phyloP scores from a whole-genome alignment of 2,797 vertebrate species.

The Neostethus bicornis region DNA sequence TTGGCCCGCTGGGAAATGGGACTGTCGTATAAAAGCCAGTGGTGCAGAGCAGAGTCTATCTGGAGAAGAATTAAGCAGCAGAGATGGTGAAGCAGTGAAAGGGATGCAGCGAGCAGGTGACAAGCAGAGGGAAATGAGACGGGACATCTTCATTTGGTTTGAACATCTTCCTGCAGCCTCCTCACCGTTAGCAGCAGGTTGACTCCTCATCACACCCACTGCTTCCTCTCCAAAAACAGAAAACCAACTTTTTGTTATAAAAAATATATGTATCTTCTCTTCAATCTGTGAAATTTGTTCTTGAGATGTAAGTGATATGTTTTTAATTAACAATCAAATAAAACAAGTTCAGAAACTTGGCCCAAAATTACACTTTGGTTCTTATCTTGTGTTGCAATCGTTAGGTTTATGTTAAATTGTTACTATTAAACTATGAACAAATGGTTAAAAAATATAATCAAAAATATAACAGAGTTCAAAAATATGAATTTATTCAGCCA shows the following conservation, averaged over 20 bases:
- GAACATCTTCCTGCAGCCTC: slow-evolving; percentile 56
- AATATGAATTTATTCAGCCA: too few relatives aligned
- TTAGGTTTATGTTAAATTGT: too few relatives aligned
- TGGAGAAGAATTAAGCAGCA: slow-evolving; percentile 33
- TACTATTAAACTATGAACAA: too few relatives aligned
- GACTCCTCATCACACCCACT: too few relatives aligned
- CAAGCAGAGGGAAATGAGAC: slow-evolving; percentile 52
- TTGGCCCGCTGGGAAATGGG: slow-evolving; percentile 62
- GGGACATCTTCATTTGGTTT: slow-evolving; percentile 69
- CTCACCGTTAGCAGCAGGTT: slow-evolving; percentile 44
- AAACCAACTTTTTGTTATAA: slow-evolving; percentile 56
- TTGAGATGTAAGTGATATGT: slow-evolving; percentile 27
- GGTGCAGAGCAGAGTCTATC: slow-evolving; percentile 48
- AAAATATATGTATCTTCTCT: slow-evolving; percentile 59
- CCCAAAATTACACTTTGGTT: not conserved
- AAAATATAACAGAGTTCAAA: too few relatives aligned
- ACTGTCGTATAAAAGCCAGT: slow-evolving; percentile 69
- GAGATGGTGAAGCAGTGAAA: slow-evolving; percentile 4
- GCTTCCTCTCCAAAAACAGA: slow-evolving; percentile 55
- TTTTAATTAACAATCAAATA: slow-evolving; percentile 48
- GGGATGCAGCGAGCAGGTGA: slow-evolving; percentile 20
- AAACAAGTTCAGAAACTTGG: slow-evolving; percentile 37
- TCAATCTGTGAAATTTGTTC: slow-evolving; percentile 43
- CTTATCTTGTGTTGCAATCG: too few relatives aligned
- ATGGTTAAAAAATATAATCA: too few relatives aligned